These are phyloP conservation scores for Drosophila triauraria DNA, from an alignment of 1,140 invertebrate genomes.

Conservation along the genomic window DNA sequence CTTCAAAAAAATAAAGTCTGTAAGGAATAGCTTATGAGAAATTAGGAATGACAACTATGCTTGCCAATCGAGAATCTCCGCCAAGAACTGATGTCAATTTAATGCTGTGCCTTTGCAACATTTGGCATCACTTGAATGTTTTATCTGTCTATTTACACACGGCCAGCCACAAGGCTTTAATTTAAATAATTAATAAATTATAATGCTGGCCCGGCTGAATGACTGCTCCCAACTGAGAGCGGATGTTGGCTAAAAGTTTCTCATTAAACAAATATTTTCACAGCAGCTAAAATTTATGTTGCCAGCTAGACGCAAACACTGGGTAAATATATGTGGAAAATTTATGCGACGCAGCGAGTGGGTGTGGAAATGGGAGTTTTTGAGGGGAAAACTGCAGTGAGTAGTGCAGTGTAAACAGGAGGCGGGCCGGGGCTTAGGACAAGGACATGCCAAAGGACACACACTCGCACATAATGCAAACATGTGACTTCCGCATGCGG, in stretches of 20 bases:
- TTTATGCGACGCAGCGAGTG: conserved; percentile 56
- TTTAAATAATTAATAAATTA: conserved; percentile 84
- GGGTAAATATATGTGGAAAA: conserved; percentile 45
- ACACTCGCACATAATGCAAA: conserved; percentile 79
- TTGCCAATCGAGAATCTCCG: background rate
- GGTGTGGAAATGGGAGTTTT: conserved; percentile 16
- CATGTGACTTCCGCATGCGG: conserved; percentile 82
- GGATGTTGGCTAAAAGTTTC: conserved; percentile 70
- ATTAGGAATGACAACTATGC: background rate
- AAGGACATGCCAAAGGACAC: conserved; percentile 82
- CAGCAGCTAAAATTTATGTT: conserved; percentile 81
- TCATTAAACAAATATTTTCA: conserved; percentile 84
- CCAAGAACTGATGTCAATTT: conserved; percentile 25
- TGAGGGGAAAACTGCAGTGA: conserved; percentile 38
- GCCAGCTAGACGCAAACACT: conserved; percentile 47
- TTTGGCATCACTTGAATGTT: conserved; percentile 12
- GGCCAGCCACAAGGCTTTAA: conserved; percentile 54
- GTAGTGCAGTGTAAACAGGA: conserved; percentile 71
- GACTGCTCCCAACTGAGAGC: conserved; percentile 19
- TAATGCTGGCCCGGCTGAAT: conserved; percentile 41
- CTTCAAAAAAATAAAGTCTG: background rate
- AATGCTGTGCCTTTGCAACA: conserved; percentile 22
- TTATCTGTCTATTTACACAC: conserved; percentile 49
- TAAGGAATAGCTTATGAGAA: no score
- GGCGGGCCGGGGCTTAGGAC: conserved; percentile 44